phyloP scores from a whole-genome alignment of 2,113 vertebrate species.

The Phainopepla nitens region DNA sequence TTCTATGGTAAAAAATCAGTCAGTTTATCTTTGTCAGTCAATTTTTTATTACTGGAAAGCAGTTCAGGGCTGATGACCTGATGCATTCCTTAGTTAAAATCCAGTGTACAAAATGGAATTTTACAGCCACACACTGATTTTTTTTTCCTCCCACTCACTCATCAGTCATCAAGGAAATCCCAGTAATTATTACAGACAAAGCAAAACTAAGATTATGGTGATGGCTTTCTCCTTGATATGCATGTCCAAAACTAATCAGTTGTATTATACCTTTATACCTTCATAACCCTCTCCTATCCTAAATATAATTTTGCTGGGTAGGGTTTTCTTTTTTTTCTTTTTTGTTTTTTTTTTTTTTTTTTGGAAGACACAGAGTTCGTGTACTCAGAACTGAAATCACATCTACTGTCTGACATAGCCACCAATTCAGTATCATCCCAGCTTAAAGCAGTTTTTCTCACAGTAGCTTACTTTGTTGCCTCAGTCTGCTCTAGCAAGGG shows the following conservation, averaged over 20 bases:
- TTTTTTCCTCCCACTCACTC: not conserved
- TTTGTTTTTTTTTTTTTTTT: not conserved
- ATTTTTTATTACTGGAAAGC: not conserved
- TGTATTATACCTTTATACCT: not conserved
- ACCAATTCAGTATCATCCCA: not conserved
- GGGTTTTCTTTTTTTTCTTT: not conserved
- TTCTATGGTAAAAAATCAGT: not conserved
- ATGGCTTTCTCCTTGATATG: not conserved
- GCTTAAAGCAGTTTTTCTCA: not conserved
- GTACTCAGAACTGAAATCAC: not conserved
- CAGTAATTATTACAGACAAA: not conserved
- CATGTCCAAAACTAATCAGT: not conserved
- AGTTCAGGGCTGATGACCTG: not conserved
- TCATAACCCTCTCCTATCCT: not conserved
- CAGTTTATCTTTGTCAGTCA: not conserved
- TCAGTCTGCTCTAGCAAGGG: not conserved
- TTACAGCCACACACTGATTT: not conserved
- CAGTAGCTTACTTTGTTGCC: not conserved
- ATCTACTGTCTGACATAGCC: not conserved
- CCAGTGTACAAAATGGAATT: not conserved
- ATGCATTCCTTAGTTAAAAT: not conserved
- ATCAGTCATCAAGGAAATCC: not conserved
- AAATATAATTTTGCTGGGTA: not conserved
- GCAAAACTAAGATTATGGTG: not conserved
- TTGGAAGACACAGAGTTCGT: not conserved